Evolutionary conservation across 2,888 invertebrate species (phyloP).

Genomic region (Molanna angustata): DNA sequence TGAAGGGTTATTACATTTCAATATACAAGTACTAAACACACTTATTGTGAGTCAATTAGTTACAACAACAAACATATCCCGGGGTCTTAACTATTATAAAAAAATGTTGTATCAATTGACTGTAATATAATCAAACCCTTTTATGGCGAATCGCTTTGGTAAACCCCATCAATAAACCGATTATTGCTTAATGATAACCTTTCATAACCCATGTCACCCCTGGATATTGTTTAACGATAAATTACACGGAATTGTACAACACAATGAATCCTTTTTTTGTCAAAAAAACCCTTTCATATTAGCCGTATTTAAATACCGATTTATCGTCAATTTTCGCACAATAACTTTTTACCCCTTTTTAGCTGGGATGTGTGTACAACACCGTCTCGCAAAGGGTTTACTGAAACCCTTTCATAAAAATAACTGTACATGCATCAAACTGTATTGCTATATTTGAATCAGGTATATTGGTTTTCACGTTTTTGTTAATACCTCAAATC

Average conservation of each 20-base stretch:
- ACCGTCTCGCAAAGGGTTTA: constrained; percentile 12
- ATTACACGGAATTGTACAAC: constrained; percentile 24
- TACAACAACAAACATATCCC: constrained; percentile 10
- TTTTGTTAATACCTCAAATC: constrained; percentile 20
- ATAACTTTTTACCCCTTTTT: constrained; percentile 23
- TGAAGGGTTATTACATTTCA: no score
- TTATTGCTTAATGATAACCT: constrained; percentile 27
- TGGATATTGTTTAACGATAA: constrained; percentile 29
- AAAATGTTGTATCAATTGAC: constrained; percentile 17
- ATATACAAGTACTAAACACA: no score
- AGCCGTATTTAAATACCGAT: constrained; percentile 28
- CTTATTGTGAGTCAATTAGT: constrained; percentile 6
- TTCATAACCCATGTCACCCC: constrained; percentile 24
- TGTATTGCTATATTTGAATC: constrained; percentile 13
- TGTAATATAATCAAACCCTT: constrained; percentile 22
- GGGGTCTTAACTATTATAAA: constrained; percentile 6
- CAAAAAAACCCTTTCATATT: constrained; percentile 24
- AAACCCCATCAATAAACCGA: constrained; percentile 30
- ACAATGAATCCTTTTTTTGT: constrained; percentile 23
- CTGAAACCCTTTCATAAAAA: constrained; percentile 22
- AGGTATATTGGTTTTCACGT: constrained; percentile 26
- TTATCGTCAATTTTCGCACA: constrained; percentile 27
- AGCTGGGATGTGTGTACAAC: constrained; percentile 4
- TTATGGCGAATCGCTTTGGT: constrained; percentile 25
- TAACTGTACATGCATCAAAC: constrained; percentile 10